A percentile compares a stretch with the other conserved stretches of the same genome.
phyloP scores from a whole-genome alignment of 2,113 vertebrate genomes.

The Pogona vitticeps region DNA sequence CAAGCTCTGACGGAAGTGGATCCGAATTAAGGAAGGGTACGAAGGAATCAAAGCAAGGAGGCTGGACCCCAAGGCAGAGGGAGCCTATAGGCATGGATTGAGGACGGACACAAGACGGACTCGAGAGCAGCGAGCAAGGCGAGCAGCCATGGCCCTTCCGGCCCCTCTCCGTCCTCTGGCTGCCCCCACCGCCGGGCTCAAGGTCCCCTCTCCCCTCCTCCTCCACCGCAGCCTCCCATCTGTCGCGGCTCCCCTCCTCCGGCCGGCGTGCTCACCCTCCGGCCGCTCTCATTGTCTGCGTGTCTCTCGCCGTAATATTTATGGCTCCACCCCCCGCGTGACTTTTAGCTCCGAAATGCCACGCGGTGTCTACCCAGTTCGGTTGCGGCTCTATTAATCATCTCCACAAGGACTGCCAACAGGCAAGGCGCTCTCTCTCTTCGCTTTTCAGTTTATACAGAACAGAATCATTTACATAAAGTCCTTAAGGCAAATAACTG shows the following conservation, averaged over 20 bases:
- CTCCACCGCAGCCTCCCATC: no score
- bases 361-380: slow-evolving; percentile 85
- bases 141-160: neutral
- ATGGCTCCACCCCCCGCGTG: slow-evolving; percentile 44
- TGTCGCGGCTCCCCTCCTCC: no score
- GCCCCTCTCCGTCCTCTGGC: neutral
- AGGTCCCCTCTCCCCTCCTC: neutral
- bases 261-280: neutral
- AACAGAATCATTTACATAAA: slow-evolving; percentile 99
- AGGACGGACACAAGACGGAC: neutral
- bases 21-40: neutral
- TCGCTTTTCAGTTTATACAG: slow-evolving; percentile 95
- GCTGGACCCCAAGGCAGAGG: neutral
- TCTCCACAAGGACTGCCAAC: slow-evolving; percentile 84
- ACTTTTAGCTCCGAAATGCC: slow-evolving; percentile 79
- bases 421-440: slow-evolving; percentile 77
- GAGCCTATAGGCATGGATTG: neutral
- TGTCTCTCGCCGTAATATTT: slow-evolving; percentile 40
- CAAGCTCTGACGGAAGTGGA: no score
- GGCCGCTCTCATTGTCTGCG: neutral
- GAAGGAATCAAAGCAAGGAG: neutral
- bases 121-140: neutral
- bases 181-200: neutral
- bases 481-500: slow-evolving; percentile 99
- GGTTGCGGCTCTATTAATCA: slow-evolving; percentile 87